Base-by-base conservation (phyloP, 2,888 invertebrate species). In the Fragum sueziense region DNA sequence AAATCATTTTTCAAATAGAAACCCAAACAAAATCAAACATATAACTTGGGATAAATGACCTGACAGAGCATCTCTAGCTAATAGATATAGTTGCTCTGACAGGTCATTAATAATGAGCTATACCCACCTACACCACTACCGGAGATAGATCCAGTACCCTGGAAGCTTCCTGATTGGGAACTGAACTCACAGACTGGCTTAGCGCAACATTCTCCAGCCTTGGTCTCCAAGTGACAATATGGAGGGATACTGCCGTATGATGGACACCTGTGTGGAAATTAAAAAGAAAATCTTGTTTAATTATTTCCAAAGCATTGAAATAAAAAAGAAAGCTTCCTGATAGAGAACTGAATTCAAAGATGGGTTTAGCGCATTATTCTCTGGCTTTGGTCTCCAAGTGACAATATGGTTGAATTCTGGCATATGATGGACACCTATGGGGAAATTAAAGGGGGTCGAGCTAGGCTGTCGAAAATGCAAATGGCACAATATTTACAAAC, bases 101-200 rank as follows among this genome's bases (percentile, higher is more conserved):
- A n/a, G n/a, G n/a, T n/a, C n/a, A n/a, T n/a, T n/a, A n/a, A n/a
- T n/a, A n/a, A n/a, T n/a, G n/a, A n/a, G n/a, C n/a, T n/a, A 57
- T 62, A 82, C 86, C 70, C 59, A 89, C 89, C 87, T 25, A 87
- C 82, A 22, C 88, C 88, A 41, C 85, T 76, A n/a, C 88, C 88
- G 72, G 87, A 88, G 78, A 88, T 85, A 0, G 88, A 85, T 14
- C 89, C 88, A 2, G 76, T 59, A 41, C 89, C 89, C 29, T 82
- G 77, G 83, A 88, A 89, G 67, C 84, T 85, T 62, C 89, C 89
- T 57, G 88, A 86, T 59, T 88, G 88, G 65, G 87, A 86, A 34
- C 84, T 76, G 61, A 88, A 90, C 77, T 90, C 88, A 79, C 90
- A 90, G 17, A 88, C 86, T 31, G 88, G 90, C 51, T 86, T 86